Evolutionary conservation across 2,797 vertebrate species (phyloP).

Genomic region (Neostethus bicornis): DNA sequence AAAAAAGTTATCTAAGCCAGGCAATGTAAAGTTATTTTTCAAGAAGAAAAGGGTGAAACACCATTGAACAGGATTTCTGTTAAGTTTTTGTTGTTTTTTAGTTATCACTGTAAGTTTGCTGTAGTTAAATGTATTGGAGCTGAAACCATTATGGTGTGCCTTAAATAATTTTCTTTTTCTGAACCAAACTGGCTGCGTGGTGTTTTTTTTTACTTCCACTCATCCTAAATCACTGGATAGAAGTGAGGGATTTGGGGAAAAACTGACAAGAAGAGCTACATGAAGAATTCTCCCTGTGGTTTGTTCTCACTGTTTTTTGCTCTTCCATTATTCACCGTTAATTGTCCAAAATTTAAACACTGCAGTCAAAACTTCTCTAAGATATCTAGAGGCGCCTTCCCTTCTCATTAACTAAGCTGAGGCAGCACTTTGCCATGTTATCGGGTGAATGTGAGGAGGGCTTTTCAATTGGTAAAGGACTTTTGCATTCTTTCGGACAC

Average conservation of each 20-base stretch:
- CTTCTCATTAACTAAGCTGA: slow-evolving; percentile 31
- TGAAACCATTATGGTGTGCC: slow-evolving; percentile 78
- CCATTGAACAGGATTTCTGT: slow-evolving; percentile 40
- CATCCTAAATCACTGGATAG: neutral
- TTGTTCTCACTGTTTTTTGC: slow-evolving; percentile 7
- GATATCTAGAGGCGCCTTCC: slow-evolving; percentile 34
- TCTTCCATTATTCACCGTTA: neutral
- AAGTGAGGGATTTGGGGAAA: neutral
- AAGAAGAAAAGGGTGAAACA: slow-evolving; percentile 27
- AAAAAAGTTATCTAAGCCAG: slow-evolving; percentile 24
- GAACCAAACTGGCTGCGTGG: slow-evolving; percentile 41
- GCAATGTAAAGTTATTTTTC: slow-evolving; percentile 9
- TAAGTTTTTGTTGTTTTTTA: slow-evolving; percentile 51
- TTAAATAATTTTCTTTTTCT: slow-evolving; percentile 74
- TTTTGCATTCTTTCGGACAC: slow-evolving; percentile 14
- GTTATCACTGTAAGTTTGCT: slow-evolving; percentile 66
- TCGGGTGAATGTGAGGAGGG: slow-evolving; percentile 17
- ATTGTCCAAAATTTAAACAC: slow-evolving; percentile 8
- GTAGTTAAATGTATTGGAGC: slow-evolving; percentile 67
- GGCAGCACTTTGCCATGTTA: slow-evolving; percentile 46
- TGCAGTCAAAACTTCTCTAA: slow-evolving; percentile 4
- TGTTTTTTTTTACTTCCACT: slow-evolving; percentile 42
- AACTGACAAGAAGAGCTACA: no score
- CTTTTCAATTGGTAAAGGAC: slow-evolving; percentile 25
- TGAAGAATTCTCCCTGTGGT: no score